phyloP scores from a whole-genome alignment of 2,113 vertebrate species.

The Nannobrachium achirus region DNA sequence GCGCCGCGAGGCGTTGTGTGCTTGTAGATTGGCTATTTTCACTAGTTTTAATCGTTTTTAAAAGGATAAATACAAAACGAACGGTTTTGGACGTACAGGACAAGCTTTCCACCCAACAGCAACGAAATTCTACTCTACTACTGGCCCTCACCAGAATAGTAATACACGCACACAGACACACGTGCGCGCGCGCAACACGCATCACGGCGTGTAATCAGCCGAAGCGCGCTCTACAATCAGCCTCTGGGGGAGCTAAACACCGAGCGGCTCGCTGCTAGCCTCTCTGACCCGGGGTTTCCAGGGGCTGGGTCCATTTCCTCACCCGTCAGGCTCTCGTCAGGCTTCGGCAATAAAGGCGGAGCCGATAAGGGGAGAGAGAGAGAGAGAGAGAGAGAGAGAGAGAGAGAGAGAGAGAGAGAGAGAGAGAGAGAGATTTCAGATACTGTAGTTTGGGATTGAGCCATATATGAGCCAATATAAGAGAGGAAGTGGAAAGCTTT shows the following conservation, averaged over 20 bases:
- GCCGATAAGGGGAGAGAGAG: conserved; percentile 44
- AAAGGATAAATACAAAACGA: too few relatives aligned
- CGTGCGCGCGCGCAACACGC: too few relatives aligned
- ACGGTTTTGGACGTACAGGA: too few relatives aligned
- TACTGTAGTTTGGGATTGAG: conserved; percentile 54
- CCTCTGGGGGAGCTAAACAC: conserved; percentile 57
- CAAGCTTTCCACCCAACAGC: too few relatives aligned
- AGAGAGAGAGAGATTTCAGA: conserved; percentile 58
- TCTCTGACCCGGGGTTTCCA: conserved; percentile 24
- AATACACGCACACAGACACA: too few relatives aligned
- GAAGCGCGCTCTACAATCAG: neutral
- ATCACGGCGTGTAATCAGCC: too few relatives aligned
- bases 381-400: conserved; percentile 62
- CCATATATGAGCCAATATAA: conserved; percentile 42
- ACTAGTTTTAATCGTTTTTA: too few relatives aligned
- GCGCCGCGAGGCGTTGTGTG: too few relatives aligned
- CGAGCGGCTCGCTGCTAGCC: neutral
- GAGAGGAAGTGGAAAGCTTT: conserved; percentile 48
- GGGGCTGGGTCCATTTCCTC: conserved; percentile 28
- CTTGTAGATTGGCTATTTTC: too few relatives aligned
- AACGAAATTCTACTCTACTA: too few relatives aligned
- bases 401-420: conserved; percentile 54
- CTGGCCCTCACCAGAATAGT: too few relatives aligned
- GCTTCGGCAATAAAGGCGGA: conserved; percentile 48
- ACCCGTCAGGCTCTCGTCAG: conserved; percentile 52